Evolutionary conservation across 2,797 vertebrate genomes (phyloP).

Genomic region (Lacerta viridis): DNA sequence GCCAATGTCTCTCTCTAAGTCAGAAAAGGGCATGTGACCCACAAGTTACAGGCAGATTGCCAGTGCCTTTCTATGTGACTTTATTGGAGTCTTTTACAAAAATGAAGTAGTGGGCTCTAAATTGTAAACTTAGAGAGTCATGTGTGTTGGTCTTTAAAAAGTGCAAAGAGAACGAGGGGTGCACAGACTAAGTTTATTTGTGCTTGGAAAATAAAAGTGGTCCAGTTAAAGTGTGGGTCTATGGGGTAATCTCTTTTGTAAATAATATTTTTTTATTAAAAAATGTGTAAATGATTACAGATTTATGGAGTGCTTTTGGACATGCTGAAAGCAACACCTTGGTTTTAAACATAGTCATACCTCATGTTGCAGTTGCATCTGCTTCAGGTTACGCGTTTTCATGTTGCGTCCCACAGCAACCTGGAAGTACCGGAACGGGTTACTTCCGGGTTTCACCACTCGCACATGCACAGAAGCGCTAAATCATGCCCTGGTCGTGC

Average conservation of each 20-base stretch:
- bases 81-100: not conserved
- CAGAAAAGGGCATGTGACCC: not conserved
- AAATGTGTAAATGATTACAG: not conserved
- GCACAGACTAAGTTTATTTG: not conserved
- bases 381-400: too few relatives aligned
- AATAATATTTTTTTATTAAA: not conserved
- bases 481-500: too few relatives aligned
- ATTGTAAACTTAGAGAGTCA: not conserved
- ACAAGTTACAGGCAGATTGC: not conserved
- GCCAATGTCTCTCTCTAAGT: not conserved
- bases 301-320: constrained; percentile 17
- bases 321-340: constrained; percentile 37
- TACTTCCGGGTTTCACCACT: too few relatives aligned
- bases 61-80: not conserved
- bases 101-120: not conserved
- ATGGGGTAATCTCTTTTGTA: not conserved
- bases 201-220: not conserved
- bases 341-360: too few relatives aligned
- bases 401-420: too few relatives aligned
- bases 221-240: not conserved
- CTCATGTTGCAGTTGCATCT: too few relatives aligned
- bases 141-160: not conserved
- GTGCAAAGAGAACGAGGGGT: not conserved
- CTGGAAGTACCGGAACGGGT: too few relatives aligned
- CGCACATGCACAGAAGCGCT: too few relatives aligned